Percentiles rank a stretch among this genome's conserved stretches.
phyloP scores from a whole-genome alignment of 2,797 vertebrate genomes.

The Notolepis coatsorum region DNA sequence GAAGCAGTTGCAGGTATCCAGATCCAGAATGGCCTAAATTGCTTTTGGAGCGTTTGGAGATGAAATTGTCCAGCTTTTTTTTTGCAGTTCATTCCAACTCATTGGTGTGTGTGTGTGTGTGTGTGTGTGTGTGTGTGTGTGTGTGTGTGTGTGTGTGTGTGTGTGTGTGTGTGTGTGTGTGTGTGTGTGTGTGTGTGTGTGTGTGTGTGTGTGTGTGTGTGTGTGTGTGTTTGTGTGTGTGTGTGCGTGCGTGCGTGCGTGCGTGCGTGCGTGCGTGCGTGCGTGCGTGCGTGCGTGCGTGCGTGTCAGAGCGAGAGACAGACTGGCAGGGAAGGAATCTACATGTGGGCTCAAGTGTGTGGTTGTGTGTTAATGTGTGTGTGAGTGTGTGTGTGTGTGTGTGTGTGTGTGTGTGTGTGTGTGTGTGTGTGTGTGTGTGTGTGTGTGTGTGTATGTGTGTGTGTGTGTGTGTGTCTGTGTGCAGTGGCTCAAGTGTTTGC shows the following conservation, averaged over 20 bases:
- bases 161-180: neutral
- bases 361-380: neutral
- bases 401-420: neutral
- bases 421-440: neutral
- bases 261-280: conserved; percentile 39
- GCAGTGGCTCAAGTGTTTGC: neutral
- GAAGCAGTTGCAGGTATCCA: too few relatives aligned
- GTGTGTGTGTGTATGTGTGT: conserved; percentile 21
- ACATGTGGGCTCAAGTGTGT: too few relatives aligned
- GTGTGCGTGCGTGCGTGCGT: conserved; percentile 46
- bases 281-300: too few relatives aligned
- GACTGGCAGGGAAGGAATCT: neutral
- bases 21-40: too few relatives aligned
- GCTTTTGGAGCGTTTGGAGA: too few relatives aligned
- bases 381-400: neutral
- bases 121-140: too few relatives aligned
- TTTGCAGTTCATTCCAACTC: too few relatives aligned
- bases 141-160: too few relatives aligned
- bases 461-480: neutral
- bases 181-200: conserved; percentile 17
- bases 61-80: too few relatives aligned
- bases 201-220: conserved; percentile 3
- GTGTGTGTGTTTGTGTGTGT: conserved; percentile 35
- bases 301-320: too few relatives aligned
- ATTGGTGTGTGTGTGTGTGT: conserved; percentile 1